Conservation (phyloP, 2,888 invertebrate genomes). For the Xestoiulus laeticollis region DNA sequence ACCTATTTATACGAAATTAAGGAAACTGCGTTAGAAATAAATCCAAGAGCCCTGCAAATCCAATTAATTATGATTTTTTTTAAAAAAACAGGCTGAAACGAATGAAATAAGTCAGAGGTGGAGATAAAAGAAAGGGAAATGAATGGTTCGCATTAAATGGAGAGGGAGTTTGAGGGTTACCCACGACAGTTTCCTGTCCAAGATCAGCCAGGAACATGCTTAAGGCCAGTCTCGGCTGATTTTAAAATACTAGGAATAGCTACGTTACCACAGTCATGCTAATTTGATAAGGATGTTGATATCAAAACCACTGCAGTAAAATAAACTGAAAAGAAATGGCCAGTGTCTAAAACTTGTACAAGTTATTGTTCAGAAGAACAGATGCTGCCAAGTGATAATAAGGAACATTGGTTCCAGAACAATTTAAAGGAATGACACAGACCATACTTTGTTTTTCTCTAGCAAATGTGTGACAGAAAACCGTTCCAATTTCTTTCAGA, state of each 20-base stretch:
- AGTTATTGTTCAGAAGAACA: background rate
- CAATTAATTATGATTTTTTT: background rate
- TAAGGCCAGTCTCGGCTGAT: background rate
- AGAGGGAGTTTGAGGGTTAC: background rate
- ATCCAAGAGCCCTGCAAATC: background rate
- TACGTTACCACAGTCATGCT: background rate
- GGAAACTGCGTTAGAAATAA: constrained; percentile 3
- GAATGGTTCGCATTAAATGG: background rate
- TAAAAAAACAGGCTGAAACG: background rate
- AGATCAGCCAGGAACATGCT: background rate
- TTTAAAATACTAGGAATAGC: background rate
- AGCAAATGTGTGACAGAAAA: too few species aligned
- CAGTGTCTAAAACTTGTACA: too few species aligned
- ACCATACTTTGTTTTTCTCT: too few species aligned
- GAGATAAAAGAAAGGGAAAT: constrained; percentile 18
- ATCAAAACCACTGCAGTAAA: background rate
- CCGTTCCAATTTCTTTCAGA: too few species aligned
- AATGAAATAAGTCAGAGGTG: constrained; percentile 11
- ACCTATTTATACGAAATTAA: background rate
- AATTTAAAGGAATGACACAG: too few species aligned
- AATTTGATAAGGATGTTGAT: background rate
- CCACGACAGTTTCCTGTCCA: constrained; percentile 12
- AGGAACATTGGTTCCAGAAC: too few species aligned
- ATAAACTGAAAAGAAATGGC: background rate
- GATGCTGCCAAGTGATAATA: background rate